phyloP scores from a whole-genome alignment of 2,888 invertebrate species.

The Acleris cristana region DNA sequence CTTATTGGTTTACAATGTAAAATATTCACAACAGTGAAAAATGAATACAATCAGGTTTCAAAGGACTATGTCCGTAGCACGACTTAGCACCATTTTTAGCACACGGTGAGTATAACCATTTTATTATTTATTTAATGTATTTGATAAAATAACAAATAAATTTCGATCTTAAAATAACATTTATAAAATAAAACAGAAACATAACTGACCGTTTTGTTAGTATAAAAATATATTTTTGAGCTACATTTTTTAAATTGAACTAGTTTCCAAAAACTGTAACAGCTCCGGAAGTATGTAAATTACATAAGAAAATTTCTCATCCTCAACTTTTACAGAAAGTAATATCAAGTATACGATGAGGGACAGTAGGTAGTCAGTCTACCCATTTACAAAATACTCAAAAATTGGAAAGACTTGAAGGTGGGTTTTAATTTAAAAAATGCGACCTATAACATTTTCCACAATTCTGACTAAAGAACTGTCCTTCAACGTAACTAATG shows the following conservation, averaged over 20 bases:
- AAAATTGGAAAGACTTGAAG: no score
- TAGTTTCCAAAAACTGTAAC: neutral
- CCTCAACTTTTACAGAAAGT: no score
- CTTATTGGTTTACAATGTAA: conserved; percentile 59
- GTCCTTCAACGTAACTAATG: no score
- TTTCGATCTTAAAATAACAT: conserved; percentile 24
- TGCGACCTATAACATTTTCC: no score
- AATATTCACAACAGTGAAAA: conserved; percentile 73
- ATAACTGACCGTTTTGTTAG: conserved; percentile 30
- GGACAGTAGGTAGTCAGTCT: no score
- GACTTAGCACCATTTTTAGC: conserved; percentile 75
- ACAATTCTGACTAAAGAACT: no score
- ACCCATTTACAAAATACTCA: no score
- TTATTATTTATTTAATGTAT: neutral
- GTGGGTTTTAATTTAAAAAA: no score
- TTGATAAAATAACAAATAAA: conserved; percentile 12
- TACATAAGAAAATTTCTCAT: no score
- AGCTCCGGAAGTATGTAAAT: no score
- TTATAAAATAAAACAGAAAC: conserved; percentile 26
- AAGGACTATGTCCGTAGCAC: conserved; percentile 78
- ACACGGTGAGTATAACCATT: conserved; percentile 43
- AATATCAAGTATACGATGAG: no score
- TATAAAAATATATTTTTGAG: conserved; percentile 21
- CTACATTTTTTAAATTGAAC: neutral
- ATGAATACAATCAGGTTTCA: conserved; percentile 66